phyloP scores from a whole-genome alignment of 2,888 invertebrate species.

The Tineola bisselliella region DNA sequence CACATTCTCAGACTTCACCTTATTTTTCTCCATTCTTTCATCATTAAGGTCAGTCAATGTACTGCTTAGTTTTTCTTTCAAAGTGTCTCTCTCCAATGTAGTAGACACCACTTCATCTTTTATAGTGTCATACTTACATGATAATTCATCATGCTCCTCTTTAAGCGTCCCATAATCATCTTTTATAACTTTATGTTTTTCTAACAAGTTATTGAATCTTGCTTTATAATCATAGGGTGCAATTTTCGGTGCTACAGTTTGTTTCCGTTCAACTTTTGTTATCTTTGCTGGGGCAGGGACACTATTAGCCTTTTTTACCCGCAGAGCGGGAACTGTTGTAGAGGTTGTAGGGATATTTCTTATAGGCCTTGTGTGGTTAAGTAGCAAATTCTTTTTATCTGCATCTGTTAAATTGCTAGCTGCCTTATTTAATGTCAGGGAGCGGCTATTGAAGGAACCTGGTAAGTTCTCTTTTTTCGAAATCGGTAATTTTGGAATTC shows the following conservation, averaged over 20 bases:
- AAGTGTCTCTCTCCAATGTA: constrained; percentile 36
- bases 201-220: constrained; percentile 68
- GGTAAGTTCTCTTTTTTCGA: constrained; percentile 48
- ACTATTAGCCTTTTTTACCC: not conserved
- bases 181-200: constrained; percentile 68
- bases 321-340: not conserved
- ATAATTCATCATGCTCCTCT: constrained; percentile 60
- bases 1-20: constrained; percentile 49
- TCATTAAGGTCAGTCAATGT: constrained; percentile 43
- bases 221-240: constrained; percentile 74
- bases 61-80: constrained; percentile 47
- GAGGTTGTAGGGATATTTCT: constrained; percentile 11
- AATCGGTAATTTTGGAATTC: constrained; percentile 51
- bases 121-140: constrained; percentile 60
- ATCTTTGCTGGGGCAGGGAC: constrained; percentile 32
- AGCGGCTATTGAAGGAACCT: constrained; percentile 32
- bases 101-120: constrained; percentile 43
- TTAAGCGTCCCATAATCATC: constrained; percentile 58
- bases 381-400: constrained; percentile 47
- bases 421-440: constrained; percentile 31
- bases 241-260: constrained; percentile 60
- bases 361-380: constrained; percentile 47
- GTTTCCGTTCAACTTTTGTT: constrained; percentile 47
- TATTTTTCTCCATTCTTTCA: constrained; percentile 40
- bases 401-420: constrained; percentile 45